A percentile compares a stretch with the other conserved stretches of the same genome.
Conservation (phyloP, 2,797 vertebrate genomes). For the Chloroceryle amazona region DNA sequence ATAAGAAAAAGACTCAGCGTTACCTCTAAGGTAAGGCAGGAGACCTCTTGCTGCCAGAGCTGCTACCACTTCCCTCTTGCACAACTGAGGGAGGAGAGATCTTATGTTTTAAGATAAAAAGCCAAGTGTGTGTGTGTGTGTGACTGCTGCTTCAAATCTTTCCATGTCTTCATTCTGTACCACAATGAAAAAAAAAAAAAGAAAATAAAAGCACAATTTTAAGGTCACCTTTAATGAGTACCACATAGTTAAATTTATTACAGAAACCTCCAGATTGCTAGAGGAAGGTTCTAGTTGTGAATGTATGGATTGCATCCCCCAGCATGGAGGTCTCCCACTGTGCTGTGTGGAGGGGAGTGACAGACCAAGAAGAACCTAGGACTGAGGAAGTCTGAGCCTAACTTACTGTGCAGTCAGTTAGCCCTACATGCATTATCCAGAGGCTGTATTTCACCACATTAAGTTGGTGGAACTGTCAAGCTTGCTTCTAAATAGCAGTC, state of each 20-base stretch:
- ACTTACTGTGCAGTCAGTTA: neutral
- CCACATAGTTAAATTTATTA: neutral
- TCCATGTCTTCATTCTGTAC: neutral
- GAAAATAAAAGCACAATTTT: neutral
- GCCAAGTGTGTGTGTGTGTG: neutral
- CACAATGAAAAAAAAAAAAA: neutral
- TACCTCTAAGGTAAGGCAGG: slow-evolving; percentile 64
- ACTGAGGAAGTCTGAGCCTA: neutral
- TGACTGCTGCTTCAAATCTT: slow-evolving; percentile 3
- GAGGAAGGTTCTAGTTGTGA: neutral
- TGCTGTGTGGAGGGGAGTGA: neutral
- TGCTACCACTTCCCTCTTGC: neutral
- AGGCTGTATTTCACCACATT: neutral
- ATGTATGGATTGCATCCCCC: neutral
- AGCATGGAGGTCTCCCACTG: neutral
- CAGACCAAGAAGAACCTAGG: neutral
- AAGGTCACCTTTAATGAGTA: neutral
- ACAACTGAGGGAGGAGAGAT: neutral
- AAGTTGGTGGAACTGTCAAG: neutral
- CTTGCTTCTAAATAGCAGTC: neutral
- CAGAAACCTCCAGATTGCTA: neutral
- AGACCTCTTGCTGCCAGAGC: neutral
- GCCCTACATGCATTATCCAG: neutral
- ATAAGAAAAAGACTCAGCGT: slow-evolving; percentile 27
- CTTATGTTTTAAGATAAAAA: neutral